Percentiles rank a stretch among this genome's conserved stretches.
phyloP scores from a whole-genome alignment of 2,888 invertebrate species.

The Coelinius sp. region DNA sequence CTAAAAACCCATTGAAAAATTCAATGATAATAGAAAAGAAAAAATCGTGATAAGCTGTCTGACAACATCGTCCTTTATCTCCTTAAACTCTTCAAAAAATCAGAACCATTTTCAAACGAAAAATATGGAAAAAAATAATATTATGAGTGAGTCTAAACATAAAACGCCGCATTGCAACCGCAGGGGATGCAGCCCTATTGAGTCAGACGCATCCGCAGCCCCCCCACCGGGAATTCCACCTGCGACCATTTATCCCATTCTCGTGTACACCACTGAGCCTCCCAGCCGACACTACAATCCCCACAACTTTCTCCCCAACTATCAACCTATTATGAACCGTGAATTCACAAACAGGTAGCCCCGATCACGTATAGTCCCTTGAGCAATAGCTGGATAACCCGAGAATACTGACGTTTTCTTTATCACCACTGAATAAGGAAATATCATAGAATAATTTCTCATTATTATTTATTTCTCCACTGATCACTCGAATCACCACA shows the following conservation, averaged over 20 bases:
- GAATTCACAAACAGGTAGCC: background rate
- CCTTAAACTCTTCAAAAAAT: background rate
- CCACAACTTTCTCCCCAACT: background rate
- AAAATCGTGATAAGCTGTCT: background rate
- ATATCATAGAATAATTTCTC: background rate
- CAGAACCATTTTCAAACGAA: too few species aligned
- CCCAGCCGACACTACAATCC: background rate
- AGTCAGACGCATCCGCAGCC: conserved; percentile 44
- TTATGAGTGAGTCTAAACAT: background rate
- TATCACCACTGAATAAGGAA: background rate
- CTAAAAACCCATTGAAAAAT: background rate
- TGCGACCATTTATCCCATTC: conserved; percentile 29
- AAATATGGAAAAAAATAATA: background rate
- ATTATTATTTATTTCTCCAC: too few species aligned
- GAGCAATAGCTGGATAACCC: background rate
- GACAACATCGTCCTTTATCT: background rate
- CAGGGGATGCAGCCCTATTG: conserved; percentile 42
- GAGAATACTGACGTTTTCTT: background rate
- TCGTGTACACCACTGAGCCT: background rate
- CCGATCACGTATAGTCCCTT: background rate
- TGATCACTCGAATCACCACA: too few species aligned
- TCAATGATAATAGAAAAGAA: background rate
- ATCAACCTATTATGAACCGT: conserved; percentile 13
- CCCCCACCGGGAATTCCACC: conserved; percentile 34
- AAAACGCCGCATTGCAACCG: conserved; percentile 47